Conservation (phyloP, 2,888 invertebrate species). For the Germaria angustata region DNA sequence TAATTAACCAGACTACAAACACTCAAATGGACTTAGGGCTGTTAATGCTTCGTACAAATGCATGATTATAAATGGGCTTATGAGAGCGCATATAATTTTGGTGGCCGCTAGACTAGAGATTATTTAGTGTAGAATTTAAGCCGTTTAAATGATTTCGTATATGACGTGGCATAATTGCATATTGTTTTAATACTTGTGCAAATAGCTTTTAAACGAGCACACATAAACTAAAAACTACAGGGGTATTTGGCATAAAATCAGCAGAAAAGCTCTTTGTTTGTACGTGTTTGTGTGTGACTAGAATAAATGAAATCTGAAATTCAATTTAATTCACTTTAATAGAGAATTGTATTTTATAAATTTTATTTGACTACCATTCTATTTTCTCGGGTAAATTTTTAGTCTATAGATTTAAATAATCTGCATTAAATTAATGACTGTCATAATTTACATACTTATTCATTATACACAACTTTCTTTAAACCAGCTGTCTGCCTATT, state of each 20-base stretch:
- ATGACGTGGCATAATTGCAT: background rate
- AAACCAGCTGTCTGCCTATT: conserved; percentile 55
- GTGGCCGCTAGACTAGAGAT: conserved; percentile 22
- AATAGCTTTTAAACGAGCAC: conserved; percentile 8
- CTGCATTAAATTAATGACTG: conserved; percentile 59
- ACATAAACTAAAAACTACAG: background rate
- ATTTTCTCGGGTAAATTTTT: background rate
- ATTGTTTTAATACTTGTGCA: conserved; percentile 25
- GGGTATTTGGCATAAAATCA: background rate
- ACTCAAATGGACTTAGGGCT: conserved; percentile 22
- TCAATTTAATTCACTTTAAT: conserved; percentile 24
- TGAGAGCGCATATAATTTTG: conserved; percentile 15
- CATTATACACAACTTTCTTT: conserved; percentile 16
- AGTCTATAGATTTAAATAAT: conserved; percentile 18
- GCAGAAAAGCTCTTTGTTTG: background rate
- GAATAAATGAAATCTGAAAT: background rate
- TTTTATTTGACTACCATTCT: background rate
- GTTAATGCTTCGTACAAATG: background rate
- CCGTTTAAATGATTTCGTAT: conserved; percentile 20
- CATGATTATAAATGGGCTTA: background rate
- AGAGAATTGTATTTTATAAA: background rate
- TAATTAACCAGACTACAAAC: conserved; percentile 32
- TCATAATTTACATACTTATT: conserved; percentile 33
- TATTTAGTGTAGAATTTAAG: background rate
- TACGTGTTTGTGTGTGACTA: background rate